Conservation (phyloP, 2,888 invertebrate species). For the Lasius platythorax region DNA sequence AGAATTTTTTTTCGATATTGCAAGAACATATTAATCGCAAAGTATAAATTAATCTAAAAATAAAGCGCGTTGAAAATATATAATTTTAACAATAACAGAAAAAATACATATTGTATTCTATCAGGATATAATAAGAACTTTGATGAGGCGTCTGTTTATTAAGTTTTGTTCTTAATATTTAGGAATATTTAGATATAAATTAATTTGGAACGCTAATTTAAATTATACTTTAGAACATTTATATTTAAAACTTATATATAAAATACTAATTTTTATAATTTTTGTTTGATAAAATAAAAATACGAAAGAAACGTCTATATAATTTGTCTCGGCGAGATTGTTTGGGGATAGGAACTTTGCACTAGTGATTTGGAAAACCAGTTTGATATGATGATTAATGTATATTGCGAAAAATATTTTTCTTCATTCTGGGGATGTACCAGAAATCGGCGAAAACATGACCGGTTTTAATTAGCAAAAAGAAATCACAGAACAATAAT, state of each 20-base stretch:
- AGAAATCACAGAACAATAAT: slow-evolving; percentile 63
- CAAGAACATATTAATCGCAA: background rate
- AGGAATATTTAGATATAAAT: no score
- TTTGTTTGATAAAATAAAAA: background rate
- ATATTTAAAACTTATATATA: background rate
- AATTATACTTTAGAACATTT: background rate
- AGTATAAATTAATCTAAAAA: background rate
- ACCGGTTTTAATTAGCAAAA: slow-evolving; percentile 28
- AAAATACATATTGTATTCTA: background rate
- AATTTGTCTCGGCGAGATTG: background rate
- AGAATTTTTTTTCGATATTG: background rate
- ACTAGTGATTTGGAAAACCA: slow-evolving; percentile 36
- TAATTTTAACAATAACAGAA: background rate
- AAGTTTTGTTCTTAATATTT: background rate
- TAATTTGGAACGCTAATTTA: background rate
- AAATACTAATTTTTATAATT: no score
- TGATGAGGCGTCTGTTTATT: background rate
- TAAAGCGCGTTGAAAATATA: background rate
- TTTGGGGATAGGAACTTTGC: slow-evolving; percentile 22
- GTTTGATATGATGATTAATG: slow-evolving; percentile 22
- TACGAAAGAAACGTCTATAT: background rate
- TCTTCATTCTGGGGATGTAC: background rate
- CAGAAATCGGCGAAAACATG: slow-evolving; percentile 5
- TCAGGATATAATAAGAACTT: background rate
- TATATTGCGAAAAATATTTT: slow-evolving; percentile 34